Evolutionary conservation across 2,797 vertebrate genomes (phyloP).

Genomic region (Huso huso): DNA sequence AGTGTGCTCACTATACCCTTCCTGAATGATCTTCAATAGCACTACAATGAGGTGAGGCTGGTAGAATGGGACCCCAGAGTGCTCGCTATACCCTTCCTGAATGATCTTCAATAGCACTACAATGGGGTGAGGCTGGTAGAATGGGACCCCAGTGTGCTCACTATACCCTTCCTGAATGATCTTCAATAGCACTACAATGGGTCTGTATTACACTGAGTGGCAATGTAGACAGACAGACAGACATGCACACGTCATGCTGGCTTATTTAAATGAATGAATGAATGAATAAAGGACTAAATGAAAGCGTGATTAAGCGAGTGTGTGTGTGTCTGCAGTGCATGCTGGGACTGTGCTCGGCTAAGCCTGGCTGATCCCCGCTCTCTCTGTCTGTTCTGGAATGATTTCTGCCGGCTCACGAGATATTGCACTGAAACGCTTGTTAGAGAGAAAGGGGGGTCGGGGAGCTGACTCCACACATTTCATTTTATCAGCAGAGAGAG

Average conservation of each 20-base stretch:
- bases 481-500: slow-evolving; percentile 36
- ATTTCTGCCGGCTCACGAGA: background rate
- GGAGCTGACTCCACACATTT: too few relatives aligned
- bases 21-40: too few relatives aligned
- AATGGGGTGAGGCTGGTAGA: too few relatives aligned
- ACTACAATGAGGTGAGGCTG: too few relatives aligned
- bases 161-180: too few relatives aligned
- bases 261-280: background rate
- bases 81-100: too few relatives aligned
- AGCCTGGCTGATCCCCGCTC: slow-evolving; percentile 6
- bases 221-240: background rate
- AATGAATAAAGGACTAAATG: background rate
- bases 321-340: background rate
- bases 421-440: background rate
- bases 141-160: too few relatives aligned
- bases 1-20: too few relatives aligned
- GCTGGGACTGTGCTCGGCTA: background rate
- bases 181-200: slow-evolving; percentile 2
- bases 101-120: too few relatives aligned
- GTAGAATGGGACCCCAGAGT: too few relatives aligned
- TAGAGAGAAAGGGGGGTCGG: background rate
- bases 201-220: background rate
- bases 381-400: slow-evolving; percentile 17
- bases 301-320: background rate
- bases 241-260: background rate